These are phyloP conservation scores for Emydura subglobosa DNA, from an alignment of 2,113 vertebrate species.

Conservation along the genomic window DNA sequence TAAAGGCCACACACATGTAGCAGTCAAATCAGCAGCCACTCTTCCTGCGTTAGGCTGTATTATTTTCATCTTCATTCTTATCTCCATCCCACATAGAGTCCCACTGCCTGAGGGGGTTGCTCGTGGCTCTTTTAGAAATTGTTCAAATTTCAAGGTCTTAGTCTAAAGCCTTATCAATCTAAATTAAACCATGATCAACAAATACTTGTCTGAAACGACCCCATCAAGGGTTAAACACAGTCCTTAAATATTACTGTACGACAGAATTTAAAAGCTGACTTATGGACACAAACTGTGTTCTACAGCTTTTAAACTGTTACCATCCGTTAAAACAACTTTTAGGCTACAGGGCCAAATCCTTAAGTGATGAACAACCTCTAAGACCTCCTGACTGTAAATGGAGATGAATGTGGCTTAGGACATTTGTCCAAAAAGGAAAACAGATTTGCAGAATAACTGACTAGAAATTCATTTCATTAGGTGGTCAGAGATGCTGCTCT, in stretches of 20 bases:
- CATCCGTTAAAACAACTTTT: background rate
- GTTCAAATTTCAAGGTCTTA: background rate
- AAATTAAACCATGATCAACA: background rate
- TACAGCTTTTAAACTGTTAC: background rate
- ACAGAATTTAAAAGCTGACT: background rate
- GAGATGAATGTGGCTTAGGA: background rate
- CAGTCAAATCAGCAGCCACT: background rate
- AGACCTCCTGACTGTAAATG: background rate
- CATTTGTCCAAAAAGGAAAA: background rate
- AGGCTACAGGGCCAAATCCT: background rate
- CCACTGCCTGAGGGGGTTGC: background rate
- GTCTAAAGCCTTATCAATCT: background rate
- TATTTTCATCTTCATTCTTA: background rate
- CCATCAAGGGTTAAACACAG: too few species aligned
- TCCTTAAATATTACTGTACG: background rate
- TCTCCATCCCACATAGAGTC: background rate
- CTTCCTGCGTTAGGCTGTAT: background rate
- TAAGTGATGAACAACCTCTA: background rate
- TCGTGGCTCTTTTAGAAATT: background rate
- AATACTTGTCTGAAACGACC: background rate
- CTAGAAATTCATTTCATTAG: background rate
- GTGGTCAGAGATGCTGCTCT: background rate
- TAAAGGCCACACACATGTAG: background rate
- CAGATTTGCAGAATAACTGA: background rate
- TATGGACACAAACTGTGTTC: background rate